phyloP scores from a whole-genome alignment of 2,113 vertebrate genomes.

The Mixornis gularis region DNA sequence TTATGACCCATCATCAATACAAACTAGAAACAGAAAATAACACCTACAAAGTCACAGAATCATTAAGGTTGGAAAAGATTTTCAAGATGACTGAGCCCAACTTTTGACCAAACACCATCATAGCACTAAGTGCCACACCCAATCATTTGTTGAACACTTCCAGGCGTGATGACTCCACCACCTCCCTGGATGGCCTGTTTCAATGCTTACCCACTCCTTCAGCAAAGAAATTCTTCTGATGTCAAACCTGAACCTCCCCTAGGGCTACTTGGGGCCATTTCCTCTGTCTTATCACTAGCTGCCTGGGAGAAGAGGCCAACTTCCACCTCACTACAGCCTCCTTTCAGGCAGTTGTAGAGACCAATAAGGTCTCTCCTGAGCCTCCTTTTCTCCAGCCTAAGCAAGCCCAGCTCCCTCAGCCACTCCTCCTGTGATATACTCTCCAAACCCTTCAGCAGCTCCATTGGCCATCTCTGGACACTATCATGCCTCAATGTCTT shows the following conservation, averaged over 20 bases:
- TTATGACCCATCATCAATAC: background rate
- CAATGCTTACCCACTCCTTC: background rate
- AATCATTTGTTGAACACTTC: background rate
- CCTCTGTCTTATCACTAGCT: background rate
- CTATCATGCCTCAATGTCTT: background rate
- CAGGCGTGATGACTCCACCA: accelerated
- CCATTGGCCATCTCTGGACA: background rate
- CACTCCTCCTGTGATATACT: background rate
- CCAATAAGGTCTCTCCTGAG: background rate
- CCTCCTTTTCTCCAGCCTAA: background rate
- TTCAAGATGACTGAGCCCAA: background rate
- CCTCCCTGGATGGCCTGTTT: background rate
- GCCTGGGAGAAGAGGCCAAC: background rate
- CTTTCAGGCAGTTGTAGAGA: background rate
- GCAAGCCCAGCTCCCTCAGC: background rate
- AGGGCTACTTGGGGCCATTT: background rate
- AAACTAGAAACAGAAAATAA: background rate
- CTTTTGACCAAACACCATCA: background rate
- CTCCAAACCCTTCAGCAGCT: background rate
- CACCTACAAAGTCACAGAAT: background rate
- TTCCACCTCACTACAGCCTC: background rate
- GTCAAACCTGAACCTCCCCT: background rate
- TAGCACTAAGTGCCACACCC: background rate
- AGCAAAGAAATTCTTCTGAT: background rate
- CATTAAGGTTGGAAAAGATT: background rate